Conservation (phyloP, 1,140 invertebrate species). For the Tyrophagus putrescentiae region DNA sequence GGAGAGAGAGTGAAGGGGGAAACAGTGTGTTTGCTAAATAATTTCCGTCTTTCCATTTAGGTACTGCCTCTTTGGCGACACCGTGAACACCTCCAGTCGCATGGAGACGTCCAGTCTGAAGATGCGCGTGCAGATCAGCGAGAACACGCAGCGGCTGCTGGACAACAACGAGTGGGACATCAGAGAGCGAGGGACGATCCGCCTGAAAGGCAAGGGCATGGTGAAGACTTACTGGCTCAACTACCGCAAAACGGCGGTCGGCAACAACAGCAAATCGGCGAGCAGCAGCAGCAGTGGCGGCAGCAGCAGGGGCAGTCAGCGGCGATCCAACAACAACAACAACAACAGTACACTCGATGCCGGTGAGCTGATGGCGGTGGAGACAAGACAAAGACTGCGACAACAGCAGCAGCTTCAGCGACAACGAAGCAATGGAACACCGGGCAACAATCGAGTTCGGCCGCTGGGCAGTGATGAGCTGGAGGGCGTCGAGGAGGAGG, state of each 20-base stretch:
- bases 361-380: too few species aligned
- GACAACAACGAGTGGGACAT: slow-evolving; percentile 53
- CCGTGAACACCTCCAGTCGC: slow-evolving; percentile 27
- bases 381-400: too few species aligned
- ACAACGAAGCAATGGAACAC: too few species aligned
- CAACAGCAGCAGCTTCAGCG: too few species aligned
- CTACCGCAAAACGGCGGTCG: slow-evolving; percentile 31
- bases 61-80: slow-evolving; percentile 80
- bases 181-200: slow-evolving; percentile 46
- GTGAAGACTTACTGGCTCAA: slow-evolving; percentile 86
- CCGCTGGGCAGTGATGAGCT: too few species aligned
- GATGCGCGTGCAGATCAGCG: slow-evolving; percentile 76
- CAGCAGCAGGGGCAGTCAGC: too few species aligned
- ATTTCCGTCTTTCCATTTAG: slow-evolving; percentile 23
- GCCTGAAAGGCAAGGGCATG: slow-evolving; percentile 45
- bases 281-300: too few species aligned
- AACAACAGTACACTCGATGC: too few species aligned
- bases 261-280: slow-evolving; percentile 9
- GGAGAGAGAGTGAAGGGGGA: neutral
- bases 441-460: too few species aligned
- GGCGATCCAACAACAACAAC: too few species aligned
- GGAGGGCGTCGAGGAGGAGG: neutral
- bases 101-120: slow-evolving; percentile 30
- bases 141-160: slow-evolving; percentile 62
- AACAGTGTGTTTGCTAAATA: too few species aligned